Percentiles rank a stretch among this genome's conserved stretches.
Evolutionary conservation across 2,888 invertebrate genomes (phyloP).

Genomic region (Palloptera scutellata): DNA sequence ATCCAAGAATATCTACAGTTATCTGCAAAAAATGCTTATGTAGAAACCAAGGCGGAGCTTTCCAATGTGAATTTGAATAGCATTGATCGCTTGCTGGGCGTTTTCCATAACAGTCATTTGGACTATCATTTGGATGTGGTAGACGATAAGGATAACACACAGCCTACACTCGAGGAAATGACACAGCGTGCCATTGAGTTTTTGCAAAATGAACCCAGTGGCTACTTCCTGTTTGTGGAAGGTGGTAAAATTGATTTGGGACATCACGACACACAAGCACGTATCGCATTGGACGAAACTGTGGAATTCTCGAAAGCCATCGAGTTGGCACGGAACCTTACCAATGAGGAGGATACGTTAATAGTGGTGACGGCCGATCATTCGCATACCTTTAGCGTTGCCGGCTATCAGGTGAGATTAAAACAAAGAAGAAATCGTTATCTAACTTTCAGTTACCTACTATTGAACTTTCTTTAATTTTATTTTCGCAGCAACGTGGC

Average conservation of each 20-base stretch:
- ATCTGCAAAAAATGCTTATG: slow-evolving; percentile 65
- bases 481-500: slow-evolving; percentile 47
- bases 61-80: slow-evolving; percentile 61
- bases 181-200: slow-evolving; percentile 77
- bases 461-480: neutral
- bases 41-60: slow-evolving; percentile 66
- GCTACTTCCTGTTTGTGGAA: slow-evolving; percentile 82
- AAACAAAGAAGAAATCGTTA: neutral
- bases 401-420: slow-evolving; percentile 68
- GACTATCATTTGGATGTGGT: slow-evolving; percentile 72
- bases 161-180: slow-evolving; percentile 81
- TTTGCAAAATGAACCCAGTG: slow-evolving; percentile 70
- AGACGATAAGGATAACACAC: slow-evolving; percentile 59
- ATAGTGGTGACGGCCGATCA: slow-evolving; percentile 85
- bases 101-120: slow-evolving; percentile 74
- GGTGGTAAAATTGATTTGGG: slow-evolving; percentile 65
- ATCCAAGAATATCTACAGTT: slow-evolving; percentile 71
- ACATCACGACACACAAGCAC: slow-evolving; percentile 57
- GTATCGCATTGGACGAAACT: slow-evolving; percentile 60
- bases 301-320: slow-evolving; percentile 80
- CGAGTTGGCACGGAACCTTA: slow-evolving; percentile 69
- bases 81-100: slow-evolving; percentile 71
- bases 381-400: slow-evolving; percentile 77
- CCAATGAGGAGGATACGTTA: slow-evolving; percentile 75
- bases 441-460: neutral